These are phyloP conservation scores for Yponomeuta sedellus DNA, from an alignment of 2,888 invertebrate genomes.

Conservation along the genomic window DNA sequence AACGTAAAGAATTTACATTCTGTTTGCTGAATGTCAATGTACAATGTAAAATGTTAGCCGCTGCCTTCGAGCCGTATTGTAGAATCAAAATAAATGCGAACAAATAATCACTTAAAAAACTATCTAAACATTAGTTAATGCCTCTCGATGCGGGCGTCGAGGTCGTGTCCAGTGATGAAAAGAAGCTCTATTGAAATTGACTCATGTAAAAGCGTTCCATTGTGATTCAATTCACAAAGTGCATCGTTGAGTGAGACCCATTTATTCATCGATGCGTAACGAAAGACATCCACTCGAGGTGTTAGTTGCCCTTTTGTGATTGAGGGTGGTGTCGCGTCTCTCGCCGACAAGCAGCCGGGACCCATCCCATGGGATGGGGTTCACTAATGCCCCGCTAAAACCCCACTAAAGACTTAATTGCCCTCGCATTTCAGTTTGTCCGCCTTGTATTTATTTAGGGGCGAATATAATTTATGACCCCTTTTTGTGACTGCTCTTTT, in stretches of 20 bases:
- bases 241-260: constrained; percentile 1
- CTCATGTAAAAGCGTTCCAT: background rate
- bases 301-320: constrained; percentile 25
- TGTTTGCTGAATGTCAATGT: no score
- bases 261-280: constrained; percentile 30
- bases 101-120: background rate
- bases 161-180: background rate
- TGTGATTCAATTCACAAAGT: background rate
- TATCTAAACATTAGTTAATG: background rate
- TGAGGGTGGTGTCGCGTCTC: background rate
- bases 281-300: constrained; percentile 32
- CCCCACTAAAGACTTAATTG: constrained; percentile 47
- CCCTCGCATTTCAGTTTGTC: constrained; percentile 28
- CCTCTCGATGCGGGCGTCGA: background rate
- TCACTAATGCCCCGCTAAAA: constrained; percentile 33
- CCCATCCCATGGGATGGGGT: constrained; percentile 47
- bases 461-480: constrained; percentile 28
- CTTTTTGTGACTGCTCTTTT: constrained; percentile 22
- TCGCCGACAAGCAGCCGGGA: constrained; percentile 16
- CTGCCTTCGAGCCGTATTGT: no score
- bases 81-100: no score
- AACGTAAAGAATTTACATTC: no score
- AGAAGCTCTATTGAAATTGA: background rate
- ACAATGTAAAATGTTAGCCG: no score
- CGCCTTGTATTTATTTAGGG: constrained; percentile 30